Conservation (phyloP, 2,797 vertebrate genomes). For the Mareca strepera region DNA sequence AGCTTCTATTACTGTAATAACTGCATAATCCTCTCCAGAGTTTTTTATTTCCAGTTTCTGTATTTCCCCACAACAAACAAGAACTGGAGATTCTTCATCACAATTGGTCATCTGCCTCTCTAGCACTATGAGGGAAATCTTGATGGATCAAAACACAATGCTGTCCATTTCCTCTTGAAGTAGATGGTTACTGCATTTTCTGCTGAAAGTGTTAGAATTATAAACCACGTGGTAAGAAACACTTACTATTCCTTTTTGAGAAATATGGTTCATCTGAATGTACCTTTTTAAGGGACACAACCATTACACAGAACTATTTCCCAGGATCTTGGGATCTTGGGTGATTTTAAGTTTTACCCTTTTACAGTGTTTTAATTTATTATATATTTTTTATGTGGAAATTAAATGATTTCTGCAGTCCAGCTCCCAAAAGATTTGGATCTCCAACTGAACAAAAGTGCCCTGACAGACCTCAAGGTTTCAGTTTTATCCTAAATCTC, state of each 20-base stretch:
- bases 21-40: background rate
- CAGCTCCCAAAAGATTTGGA: background rate
- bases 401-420: background rate
- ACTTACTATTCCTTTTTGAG: background rate
- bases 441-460: background rate
- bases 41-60: background rate
- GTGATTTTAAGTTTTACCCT: background rate
- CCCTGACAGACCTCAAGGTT: background rate
- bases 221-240: background rate
- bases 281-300: background rate
- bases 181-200: background rate
- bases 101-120: background rate
- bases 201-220: background rate
- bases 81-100: background rate
- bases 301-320: background rate
- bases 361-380: background rate
- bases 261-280: background rate
- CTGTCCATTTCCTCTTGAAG: background rate
- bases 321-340: background rate
- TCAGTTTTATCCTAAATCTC: background rate
- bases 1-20: background rate
- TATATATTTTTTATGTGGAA: background rate
- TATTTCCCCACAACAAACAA: background rate
- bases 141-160: background rate
- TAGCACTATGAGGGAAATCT: background rate